phyloP scores from a whole-genome alignment of 2,113 vertebrate species.

The Ramphastos sulfuratus region DNA sequence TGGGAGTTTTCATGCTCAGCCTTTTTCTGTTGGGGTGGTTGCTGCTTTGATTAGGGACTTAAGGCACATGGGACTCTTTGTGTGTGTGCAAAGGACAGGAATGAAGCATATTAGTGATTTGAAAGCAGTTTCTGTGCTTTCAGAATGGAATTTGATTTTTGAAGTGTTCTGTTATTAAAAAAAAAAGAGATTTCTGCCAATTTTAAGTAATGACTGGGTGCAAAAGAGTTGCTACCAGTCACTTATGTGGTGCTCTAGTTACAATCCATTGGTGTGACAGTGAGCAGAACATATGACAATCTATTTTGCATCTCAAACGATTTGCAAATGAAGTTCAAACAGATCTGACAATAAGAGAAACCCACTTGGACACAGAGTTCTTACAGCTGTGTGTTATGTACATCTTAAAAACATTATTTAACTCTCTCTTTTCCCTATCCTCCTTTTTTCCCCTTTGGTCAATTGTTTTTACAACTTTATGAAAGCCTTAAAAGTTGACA shows the following conservation, averaged over 20 bases:
- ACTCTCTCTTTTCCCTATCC: no score
- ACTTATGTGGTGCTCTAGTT: background rate
- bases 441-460: background rate
- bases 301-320: background rate
- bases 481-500: background rate
- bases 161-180: background rate
- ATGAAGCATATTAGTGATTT: background rate
- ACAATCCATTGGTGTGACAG: background rate
- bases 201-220: background rate
- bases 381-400: background rate
- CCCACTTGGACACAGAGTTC: background rate
- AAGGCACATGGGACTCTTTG: background rate
- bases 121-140: background rate
- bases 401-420: background rate
- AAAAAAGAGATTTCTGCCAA: background rate
- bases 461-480: background rate
- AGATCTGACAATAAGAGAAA: background rate
- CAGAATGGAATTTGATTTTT: background rate
- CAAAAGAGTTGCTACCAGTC: background rate
- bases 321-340: background rate
- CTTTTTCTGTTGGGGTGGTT: background rate
- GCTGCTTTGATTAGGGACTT: background rate
- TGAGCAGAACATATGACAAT: background rate
- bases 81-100: background rate
- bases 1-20: background rate